Base-by-base conservation (phyloP, 2,797 vertebrate species). In the Bradypus variegatus region DNA sequence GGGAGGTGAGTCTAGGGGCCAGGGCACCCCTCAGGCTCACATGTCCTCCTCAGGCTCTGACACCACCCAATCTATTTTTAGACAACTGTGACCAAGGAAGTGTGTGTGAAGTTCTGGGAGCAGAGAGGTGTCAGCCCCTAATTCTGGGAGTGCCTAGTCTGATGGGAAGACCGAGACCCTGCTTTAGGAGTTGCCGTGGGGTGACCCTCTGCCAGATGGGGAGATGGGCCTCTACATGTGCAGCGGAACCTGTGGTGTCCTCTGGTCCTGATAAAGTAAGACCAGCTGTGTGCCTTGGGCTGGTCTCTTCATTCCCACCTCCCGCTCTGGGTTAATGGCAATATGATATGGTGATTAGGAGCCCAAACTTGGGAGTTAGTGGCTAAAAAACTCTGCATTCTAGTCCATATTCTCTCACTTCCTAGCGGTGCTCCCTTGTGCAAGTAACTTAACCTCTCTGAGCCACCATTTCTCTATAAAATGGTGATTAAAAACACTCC, bases 21-120 rank as follows among this genome's bases (percentile, higher is more conserved):
- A 2, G 27, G 16, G 23, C 1, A 25, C 21, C n/a, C 5, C 3
- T 2, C 13, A 36, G 29, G 12, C n/a, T 80, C 2, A 2, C 80
- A 53, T 9, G 11, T 41, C 48, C 75, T 33, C 27, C 75, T 55
- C 64, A 50, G 45, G 65, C 45, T 55, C 19, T 21, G 55, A 79
- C 23, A 76, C 41, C 18, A 33, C 36, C 16, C 5, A 8, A 5
- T 60, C 50, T 29, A 5, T n/a, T 75, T 73, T 55, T 10, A 50
- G 41, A 53, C 3, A 29, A 29, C 31, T 33, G 38, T 38, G 45
- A 62, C 69, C 31, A 3, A 69, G 8, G 8, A 65, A 70, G 12
- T 3, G 2, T 12, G 55, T 13, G 25, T 70, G 64, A 50, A 58
- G 7, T 4, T 8, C 76, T 33, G 76, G 50, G 64, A 27, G 16